Evolutionary conservation across 2,797 vertebrate genomes (phyloP).

Genomic region (Pempheris klunzingeri): DNA sequence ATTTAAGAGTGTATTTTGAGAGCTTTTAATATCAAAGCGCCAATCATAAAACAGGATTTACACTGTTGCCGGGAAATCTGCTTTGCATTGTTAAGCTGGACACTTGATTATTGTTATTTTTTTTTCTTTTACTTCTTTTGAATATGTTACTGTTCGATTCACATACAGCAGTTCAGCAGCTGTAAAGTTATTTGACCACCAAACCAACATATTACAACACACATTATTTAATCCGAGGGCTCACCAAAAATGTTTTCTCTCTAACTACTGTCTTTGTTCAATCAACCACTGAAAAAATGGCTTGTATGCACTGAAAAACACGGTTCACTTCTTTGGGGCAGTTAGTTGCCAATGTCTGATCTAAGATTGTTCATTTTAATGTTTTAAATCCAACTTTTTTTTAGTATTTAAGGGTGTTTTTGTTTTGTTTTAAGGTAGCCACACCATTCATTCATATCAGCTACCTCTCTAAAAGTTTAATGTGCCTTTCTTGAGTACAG

Average conservation of each 20-base stretch:
- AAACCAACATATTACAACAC: no score
- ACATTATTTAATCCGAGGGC: constrained; percentile 19
- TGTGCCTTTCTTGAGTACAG: constrained; percentile 19
- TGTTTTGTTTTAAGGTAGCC: constrained; percentile 38
- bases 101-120: not conserved
- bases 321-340: constrained; percentile 13
- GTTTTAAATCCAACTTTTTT: constrained; percentile 30
- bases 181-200: constrained; percentile 4
- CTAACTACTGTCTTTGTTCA: constrained; percentile 65
- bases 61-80: constrained; percentile 10
- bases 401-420: constrained; percentile 30
- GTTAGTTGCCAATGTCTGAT: constrained; percentile 38
- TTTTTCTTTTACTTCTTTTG: not conserved
- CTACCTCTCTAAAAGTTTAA: constrained; percentile 33
- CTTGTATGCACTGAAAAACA: constrained; percentile 68
- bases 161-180: constrained; percentile 8
- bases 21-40: constrained; percentile 29
- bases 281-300: constrained; percentile 70
- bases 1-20: constrained; percentile 15
- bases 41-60: not conserved
- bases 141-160: constrained; percentile 30
- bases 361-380: constrained; percentile 30
- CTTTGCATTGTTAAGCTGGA: constrained; percentile 26
- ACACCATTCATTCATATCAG: constrained; percentile 21
- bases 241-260: constrained; percentile 9